A percentile compares a stretch with the other conserved stretches of the same genome.
phyloP scores from a whole-genome alignment of 2,113 vertebrate species.

The Hirundichthys speculiger region DNA sequence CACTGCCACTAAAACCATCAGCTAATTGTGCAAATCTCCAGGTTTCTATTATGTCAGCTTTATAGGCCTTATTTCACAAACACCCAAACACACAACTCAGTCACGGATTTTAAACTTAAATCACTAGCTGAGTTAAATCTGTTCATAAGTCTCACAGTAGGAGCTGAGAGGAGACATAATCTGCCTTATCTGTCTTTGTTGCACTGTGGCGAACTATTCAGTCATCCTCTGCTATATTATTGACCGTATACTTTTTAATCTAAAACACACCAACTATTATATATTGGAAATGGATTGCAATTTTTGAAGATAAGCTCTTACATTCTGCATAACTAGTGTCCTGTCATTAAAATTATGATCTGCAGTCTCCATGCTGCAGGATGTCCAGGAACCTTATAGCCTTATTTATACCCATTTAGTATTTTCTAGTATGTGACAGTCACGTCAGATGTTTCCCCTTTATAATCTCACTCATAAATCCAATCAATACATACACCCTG shows the following conservation, averaged over 20 bases:
- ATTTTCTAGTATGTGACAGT: too few species aligned
- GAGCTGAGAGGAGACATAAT: conserved; percentile 3
- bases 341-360: conserved; percentile 6
- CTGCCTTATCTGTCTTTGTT: conserved; percentile 28
- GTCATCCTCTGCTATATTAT: conserved; percentile 18
- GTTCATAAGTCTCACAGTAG: conserved; percentile 27
- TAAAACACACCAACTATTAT: background rate
- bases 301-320: background rate
- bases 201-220: conserved; percentile 25
- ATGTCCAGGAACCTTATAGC: background rate
- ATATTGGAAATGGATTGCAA: background rate
- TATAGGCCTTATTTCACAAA: too few species aligned
- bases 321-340: background rate
- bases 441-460: too few species aligned
- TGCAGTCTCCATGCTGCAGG: conserved; percentile 22
- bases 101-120: too few species aligned
- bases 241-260: conserved; percentile 2
- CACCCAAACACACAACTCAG: too few species aligned
- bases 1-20: too few species aligned
- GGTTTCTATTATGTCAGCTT: too few species aligned
- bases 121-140: conserved; percentile 1
- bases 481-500: conserved; percentile 13
- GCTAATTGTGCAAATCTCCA: too few species aligned
- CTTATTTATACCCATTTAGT: conserved; percentile 47
- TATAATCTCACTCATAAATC: too few species aligned